These are phyloP conservation scores for Plusia festucae DNA, from an alignment of 2,888 invertebrate genomes.

Conservation along the genomic window DNA sequence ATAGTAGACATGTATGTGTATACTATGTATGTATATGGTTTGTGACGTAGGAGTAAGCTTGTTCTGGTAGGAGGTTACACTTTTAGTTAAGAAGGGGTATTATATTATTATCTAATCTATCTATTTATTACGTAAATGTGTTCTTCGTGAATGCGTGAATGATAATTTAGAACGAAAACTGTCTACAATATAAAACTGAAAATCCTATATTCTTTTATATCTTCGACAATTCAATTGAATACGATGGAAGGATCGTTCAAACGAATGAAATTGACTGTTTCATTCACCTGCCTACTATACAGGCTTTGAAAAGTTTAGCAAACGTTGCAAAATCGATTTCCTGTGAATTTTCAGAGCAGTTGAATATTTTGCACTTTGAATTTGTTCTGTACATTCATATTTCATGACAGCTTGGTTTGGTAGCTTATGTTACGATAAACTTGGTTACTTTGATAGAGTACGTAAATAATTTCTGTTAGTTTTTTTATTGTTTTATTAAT, in stretches of 20 bases:
- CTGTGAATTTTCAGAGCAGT: slow-evolving; percentile 1
- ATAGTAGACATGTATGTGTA: background rate
- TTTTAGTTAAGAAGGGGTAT: too few relatives aligned
- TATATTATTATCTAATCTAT: too few relatives aligned
- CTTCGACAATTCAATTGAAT: slow-evolving; percentile 26
- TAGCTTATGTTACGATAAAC: background rate
- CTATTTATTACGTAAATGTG: too few relatives aligned
- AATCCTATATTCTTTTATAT: too few relatives aligned
- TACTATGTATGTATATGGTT: too few relatives aligned
- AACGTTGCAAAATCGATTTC: slow-evolving; percentile 20
- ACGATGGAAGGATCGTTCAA: slow-evolving; percentile 20
- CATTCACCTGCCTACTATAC: slow-evolving; percentile 36
- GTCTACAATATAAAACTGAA: background rate
- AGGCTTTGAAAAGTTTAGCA: slow-evolving; percentile 22
- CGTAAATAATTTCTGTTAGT: background rate
- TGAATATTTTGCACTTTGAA: background rate
- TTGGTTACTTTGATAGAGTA: background rate
- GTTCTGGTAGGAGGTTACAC: too few relatives aligned
- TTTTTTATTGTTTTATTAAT: too few relatives aligned
- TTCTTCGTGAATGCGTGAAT: too few relatives aligned
- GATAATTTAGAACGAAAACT: background rate
- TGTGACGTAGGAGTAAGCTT: too few relatives aligned
- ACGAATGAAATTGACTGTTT: slow-evolving; percentile 29
- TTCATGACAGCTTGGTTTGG: background rate
- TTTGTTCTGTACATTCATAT: background rate